Percentiles rank a stretch among this genome's conserved stretches.
Conservation (phyloP, 1,140 invertebrate species). For the Sinonovacula constricta region DNA sequence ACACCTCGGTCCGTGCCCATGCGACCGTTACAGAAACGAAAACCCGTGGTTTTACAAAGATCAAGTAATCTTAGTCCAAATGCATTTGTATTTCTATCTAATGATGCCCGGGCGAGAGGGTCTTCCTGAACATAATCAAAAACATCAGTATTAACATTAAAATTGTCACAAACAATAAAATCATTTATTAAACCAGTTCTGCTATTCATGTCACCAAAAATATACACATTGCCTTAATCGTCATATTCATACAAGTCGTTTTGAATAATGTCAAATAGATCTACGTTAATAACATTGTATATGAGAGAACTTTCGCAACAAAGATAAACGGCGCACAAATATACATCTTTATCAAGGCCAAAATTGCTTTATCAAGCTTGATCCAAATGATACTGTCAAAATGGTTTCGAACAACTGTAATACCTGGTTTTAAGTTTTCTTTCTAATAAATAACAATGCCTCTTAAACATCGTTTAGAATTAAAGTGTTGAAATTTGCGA, state of each 20-base stretch:
- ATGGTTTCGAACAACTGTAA: conserved; percentile 28
- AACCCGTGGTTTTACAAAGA: not conserved
- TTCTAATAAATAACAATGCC: conserved; percentile 17
- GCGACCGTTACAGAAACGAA: not conserved
- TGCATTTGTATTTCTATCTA: conserved; percentile 7
- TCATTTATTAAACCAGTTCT: not conserved
- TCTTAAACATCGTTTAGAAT: not conserved
- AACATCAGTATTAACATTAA: too few species aligned
- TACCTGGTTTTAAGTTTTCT: not conserved
- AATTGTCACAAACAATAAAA: conserved; percentile 10
- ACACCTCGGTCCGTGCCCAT: too few species aligned
- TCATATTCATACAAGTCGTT: conserved; percentile 10
- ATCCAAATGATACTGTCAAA: conserved; percentile 6
- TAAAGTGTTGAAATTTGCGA: conserved; percentile 15
- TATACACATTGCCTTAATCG: not conserved
- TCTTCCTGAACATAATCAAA: conserved; percentile 16
- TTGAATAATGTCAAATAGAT: conserved; percentile 25
- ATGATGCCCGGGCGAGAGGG: conserved; percentile 2
- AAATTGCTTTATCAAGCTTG: conserved; percentile 18
- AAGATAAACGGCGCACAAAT: conserved; percentile 23
- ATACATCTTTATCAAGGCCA: conserved; percentile 11
- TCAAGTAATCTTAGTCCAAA: not conserved
- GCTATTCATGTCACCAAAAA: conserved; percentile 21
- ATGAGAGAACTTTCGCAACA: conserved; percentile 22
- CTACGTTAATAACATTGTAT: conserved; percentile 16